Evolutionary conservation across 2,888 invertebrate species (phyloP), one percentile per base, ranked within the genome.

Genomic region (Hirtodrosophila confusa): DNA sequence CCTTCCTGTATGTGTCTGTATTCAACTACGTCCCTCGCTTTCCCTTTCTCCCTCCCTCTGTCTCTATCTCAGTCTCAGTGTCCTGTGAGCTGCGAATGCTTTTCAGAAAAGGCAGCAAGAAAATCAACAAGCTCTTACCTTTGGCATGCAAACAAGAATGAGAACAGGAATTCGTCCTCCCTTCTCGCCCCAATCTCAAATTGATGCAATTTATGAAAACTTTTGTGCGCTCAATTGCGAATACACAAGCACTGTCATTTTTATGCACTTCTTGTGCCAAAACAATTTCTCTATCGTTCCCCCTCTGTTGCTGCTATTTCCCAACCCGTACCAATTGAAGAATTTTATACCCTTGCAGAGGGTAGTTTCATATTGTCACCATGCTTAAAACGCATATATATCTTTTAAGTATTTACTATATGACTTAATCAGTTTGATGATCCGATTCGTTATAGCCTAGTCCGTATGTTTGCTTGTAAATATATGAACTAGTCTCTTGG

Each of bases 191-290:
- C 55, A 54, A 68, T 75, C 67, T 69, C 80, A 86, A 84, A 86
- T 86, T 86, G 86, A 84, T 84, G 83, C 83, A 84, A 84, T 84
- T 84, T 84, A 84, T 84, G 83, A 84, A 86, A 86, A 83, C 86
- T 84, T 86, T 84, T 84, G 83, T 86, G 80, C 80, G 80, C 83
- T 83, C 86, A 83, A 86, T 83, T 86, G 83, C 86, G 72, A 83
- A 77, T 75, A 76, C 72, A 83, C 75, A 78, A 79, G 67, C 76
- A 82, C 75, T 78, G 75, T 74, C 80, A 80, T 84, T 84, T 80
- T 80, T 80, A 80, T 80, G 82, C 85, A 80, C 72, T 80, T 75
- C 75, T 66, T 68, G 68, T 74, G 83, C 80, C 82, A 80, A 84
- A 80, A 80, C 82, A 84, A 84, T 80, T 78, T 80, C 72, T 70